Conservation (phyloP, 2,113 vertebrate species). For the Micromys minutus region DNA sequence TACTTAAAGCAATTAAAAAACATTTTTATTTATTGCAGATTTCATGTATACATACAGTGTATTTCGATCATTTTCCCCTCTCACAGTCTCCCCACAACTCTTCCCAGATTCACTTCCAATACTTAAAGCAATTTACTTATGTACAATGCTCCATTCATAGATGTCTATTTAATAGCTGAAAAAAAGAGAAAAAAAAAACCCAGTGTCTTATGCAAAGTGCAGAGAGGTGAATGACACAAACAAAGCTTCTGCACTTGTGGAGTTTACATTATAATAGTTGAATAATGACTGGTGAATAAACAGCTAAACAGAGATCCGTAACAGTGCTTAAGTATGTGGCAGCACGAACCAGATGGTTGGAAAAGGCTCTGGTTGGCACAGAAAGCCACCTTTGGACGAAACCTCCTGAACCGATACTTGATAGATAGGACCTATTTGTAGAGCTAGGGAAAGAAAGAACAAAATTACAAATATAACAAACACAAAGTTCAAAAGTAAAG, state of each 20-base stretch:
- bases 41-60: neutral
- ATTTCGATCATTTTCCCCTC: neutral
- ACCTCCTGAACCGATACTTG: neutral
- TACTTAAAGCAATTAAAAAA: neutral
- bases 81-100: neutral
- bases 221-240: neutral
- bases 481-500: neutral
- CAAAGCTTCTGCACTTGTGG: neutral
- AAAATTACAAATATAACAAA: neutral
- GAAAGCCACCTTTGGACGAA: conserved; percentile 7
- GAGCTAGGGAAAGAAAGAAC: neutral
- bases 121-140: conserved; percentile 8
- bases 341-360: neutral
- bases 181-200: no score
- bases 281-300: conserved; percentile 4
- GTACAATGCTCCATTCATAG: neutral
- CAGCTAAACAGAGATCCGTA: neutral
- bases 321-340: neutral
- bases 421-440: neutral
- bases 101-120: neutral
- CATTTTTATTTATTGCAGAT: neutral
- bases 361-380: neutral
- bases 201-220: neutral
- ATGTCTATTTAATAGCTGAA: conserved; percentile 34
- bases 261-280: conserved; percentile 5